These are phyloP conservation scores for Chauna torquata DNA, from an alignment of 2,113 vertebrate genomes.

Conservation along the genomic window DNA sequence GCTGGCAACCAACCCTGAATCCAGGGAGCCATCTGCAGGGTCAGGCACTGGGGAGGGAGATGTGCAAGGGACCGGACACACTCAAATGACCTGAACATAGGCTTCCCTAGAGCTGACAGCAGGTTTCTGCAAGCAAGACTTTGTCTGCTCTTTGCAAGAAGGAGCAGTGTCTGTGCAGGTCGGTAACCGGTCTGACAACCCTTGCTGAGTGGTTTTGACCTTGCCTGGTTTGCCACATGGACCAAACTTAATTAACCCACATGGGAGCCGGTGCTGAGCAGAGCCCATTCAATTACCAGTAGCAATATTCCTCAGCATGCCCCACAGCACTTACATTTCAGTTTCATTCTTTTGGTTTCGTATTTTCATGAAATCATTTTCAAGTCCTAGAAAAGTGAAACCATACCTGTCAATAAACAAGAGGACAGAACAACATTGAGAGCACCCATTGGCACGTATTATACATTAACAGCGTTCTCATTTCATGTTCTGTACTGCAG, in stretches of 20 bases:
- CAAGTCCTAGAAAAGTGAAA: conserved; percentile 93
- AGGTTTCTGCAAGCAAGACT: background rate
- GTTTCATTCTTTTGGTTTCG: conserved; percentile 87
- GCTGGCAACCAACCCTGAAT: background rate
- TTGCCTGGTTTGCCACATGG: background rate
- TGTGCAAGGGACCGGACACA: background rate
- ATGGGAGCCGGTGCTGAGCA: background rate
- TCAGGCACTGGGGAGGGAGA: background rate
- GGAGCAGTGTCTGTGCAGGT: background rate
- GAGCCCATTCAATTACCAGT: background rate
- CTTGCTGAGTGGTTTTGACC: background rate
- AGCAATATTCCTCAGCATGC: background rate
- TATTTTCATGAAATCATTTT: conserved; percentile 88
- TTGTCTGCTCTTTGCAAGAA: background rate
- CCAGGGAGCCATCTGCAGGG: background rate
- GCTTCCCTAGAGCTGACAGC: background rate
- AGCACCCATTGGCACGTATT: background rate
- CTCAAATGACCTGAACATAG: background rate
- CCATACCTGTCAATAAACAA: conserved; percentile 88
- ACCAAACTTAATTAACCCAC: background rate
- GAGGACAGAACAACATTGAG: conserved; percentile 65
- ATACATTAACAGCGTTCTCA: background rate
- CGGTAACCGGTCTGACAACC: background rate
- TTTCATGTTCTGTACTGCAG: background rate
- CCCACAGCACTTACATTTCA: conserved; percentile 86